These are phyloP conservation scores for Lathamus discolor DNA, from an alignment of 2,113 vertebrate genomes.

Conservation along the genomic window DNA sequence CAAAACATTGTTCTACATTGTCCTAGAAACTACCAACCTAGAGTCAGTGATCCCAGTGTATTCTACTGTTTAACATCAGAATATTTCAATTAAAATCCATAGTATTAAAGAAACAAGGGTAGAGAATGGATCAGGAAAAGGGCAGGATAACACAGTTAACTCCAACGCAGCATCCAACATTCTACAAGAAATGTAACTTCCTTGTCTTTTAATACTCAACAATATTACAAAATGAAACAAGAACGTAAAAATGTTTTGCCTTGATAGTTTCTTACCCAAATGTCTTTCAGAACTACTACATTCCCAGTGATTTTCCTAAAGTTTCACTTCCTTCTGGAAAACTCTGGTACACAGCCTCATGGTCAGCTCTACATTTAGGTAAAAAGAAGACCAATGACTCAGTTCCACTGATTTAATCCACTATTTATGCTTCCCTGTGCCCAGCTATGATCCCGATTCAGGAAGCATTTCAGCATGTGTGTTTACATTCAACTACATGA, in stretches of 20 bases:
- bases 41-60: neutral
- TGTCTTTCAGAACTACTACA: rapidly evolving
- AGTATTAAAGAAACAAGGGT: neutral
- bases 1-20: neutral
- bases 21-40: neutral
- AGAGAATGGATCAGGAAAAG: neutral
- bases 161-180: neutral
- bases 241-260: neutral
- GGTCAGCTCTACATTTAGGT: neutral
- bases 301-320: neutral
- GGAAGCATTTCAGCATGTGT: neutral
- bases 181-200: neutral
- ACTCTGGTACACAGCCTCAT: neutral
- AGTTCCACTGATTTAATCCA: neutral
- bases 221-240: neutral
- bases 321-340: neutral
- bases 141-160: neutral
- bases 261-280: neutral
- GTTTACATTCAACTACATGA: neutral
- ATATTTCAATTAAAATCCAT: neutral
- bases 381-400: neutral
- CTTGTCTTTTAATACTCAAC: neutral
- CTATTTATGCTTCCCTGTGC: neutral
- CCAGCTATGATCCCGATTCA: neutral
- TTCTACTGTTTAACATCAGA: neutral